A percentile compares a stretch with the other conserved stretches of the same genome.
These are phyloP conservation scores for Rutilus rutilus DNA, from an alignment of 2,113 vertebrate species.

Conservation along the genomic window DNA sequence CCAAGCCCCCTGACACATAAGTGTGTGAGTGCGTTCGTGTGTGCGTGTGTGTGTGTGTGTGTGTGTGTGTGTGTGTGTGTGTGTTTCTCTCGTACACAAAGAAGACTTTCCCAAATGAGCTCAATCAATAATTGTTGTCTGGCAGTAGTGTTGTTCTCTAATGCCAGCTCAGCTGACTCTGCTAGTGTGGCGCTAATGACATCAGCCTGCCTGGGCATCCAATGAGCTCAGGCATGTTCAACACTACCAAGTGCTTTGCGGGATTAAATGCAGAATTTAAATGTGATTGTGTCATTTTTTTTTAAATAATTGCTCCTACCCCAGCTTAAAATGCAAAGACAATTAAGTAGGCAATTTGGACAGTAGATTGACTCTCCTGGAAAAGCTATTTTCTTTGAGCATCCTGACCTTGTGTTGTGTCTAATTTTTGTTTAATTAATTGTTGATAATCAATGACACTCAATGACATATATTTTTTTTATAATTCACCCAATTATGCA, in stretches of 20 bases:
- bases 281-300: neutral
- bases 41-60: constrained; percentile 36
- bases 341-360: neutral
- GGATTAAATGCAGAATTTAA: neutral
- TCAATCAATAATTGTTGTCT: constrained; percentile 52
- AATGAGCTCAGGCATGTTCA: constrained; percentile 16
- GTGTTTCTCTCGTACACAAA: neutral
- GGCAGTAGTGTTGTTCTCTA: constrained; percentile 28
- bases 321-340: neutral
- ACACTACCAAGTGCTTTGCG: neutral
- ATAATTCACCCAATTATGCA: too few species aligned
- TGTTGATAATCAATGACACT: too few species aligned
- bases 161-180: constrained; percentile 44
- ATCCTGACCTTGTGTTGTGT: neutral
- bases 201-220: constrained; percentile 15
- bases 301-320: neutral
- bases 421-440: too few species aligned
- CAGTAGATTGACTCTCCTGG: neutral
- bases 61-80: neutral
- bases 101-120: constrained; percentile 33
- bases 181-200: constrained; percentile 28
- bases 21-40: neutral
- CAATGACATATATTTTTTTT: too few species aligned
- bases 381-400: neutral
- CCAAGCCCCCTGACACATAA: constrained; percentile 1